A percentile compares a stretch with the other conserved stretches of the same genome.
phyloP scores from a whole-genome alignment of 2,113 vertebrate species.

The Panthera uncia region DNA sequence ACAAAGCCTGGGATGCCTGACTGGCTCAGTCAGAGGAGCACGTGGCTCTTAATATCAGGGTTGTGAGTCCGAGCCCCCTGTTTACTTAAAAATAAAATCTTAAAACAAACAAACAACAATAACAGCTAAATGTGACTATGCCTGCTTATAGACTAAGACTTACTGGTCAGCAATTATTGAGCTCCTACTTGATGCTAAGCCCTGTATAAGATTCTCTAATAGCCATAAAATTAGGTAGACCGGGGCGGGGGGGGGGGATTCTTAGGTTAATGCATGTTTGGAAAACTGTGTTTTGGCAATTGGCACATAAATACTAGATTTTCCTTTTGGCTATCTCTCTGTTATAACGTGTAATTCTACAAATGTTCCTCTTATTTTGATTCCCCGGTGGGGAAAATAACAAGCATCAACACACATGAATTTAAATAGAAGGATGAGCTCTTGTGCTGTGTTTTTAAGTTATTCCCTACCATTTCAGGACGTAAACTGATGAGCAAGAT shows the following conservation, averaged over 20 bases:
- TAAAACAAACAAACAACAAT: not conserved
- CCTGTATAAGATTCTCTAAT: not conserved
- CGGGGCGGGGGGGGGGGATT: not conserved
- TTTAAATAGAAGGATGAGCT: not conserved
- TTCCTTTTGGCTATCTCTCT: not conserved
- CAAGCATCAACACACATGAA: not conserved
- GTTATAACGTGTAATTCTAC: not conserved
- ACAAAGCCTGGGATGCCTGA: not conserved
- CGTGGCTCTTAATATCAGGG: not conserved
- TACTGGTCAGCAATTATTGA: not conserved
- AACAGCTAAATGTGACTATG: not conserved
- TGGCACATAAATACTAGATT: not conserved
- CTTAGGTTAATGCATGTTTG: not conserved
- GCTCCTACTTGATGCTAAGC: not conserved
- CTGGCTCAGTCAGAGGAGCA: not conserved
- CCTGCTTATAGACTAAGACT: not conserved
- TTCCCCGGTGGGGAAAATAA: conserved; percentile 18
- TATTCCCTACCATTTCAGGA: not conserved
- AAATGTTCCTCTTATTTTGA: conserved; percentile 43
- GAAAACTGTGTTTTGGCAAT: not conserved
- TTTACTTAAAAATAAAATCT: not conserved
- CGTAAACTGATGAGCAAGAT: not conserved
- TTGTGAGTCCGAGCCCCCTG: not conserved
- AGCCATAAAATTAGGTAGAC: not conserved
- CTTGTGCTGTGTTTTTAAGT: not conserved